Evolutionary conservation across 2,113 vertebrate genomes (phyloP).

Genomic region (Melanotaenia duboulayi): DNA sequence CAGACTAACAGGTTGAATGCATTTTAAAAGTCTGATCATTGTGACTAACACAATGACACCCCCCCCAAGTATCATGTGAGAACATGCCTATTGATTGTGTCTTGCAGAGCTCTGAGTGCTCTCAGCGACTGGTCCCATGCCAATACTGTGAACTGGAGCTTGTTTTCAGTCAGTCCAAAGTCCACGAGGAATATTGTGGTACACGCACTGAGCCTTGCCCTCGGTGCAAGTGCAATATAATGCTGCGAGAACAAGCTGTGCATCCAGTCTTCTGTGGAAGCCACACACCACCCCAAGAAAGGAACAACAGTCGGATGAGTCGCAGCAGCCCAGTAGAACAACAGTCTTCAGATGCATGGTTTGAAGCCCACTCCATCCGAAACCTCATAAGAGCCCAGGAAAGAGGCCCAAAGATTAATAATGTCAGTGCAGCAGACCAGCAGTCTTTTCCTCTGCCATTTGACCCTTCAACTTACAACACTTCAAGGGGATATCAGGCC

Average conservation of each 20-base stretch:
- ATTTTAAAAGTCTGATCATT: too few relatives aligned
- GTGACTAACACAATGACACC: too few relatives aligned
- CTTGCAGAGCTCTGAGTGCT: slow-evolving; percentile 85
- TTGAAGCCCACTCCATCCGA: slow-evolving; percentile 71
- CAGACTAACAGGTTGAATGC: too few relatives aligned
- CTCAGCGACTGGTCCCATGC: slow-evolving; percentile 87
- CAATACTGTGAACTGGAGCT: slow-evolving; percentile 93
- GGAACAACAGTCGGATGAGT: slow-evolving; percentile 62
- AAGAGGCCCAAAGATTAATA: slow-evolving; percentile 76
- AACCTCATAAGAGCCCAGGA: slow-evolving; percentile 79
- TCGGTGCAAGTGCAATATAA: slow-evolving; percentile 86
- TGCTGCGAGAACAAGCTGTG: slow-evolving; percentile 87
- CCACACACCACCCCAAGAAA: slow-evolving; percentile 75
- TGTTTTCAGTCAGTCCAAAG: slow-evolving; percentile 84
- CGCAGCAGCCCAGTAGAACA: slow-evolving; percentile 55
- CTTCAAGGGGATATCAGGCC: slow-evolving; percentile 58
- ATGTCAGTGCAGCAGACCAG: slow-evolving; percentile 66
- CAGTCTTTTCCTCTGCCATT: slow-evolving; percentile 56
- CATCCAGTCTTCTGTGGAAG: slow-evolving; percentile 87
- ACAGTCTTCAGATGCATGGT: slow-evolving; percentile 74
- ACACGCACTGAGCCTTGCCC: slow-evolving; percentile 90
- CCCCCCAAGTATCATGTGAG: too few relatives aligned
- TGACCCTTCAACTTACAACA: slow-evolving; percentile 68
- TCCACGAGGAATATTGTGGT: slow-evolving; percentile 94
- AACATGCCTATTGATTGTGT: slow-evolving; percentile 2